These are phyloP conservation scores for Diadophis punctatus DNA, from an alignment of 2,113 vertebrate species.

Conservation along the genomic window DNA sequence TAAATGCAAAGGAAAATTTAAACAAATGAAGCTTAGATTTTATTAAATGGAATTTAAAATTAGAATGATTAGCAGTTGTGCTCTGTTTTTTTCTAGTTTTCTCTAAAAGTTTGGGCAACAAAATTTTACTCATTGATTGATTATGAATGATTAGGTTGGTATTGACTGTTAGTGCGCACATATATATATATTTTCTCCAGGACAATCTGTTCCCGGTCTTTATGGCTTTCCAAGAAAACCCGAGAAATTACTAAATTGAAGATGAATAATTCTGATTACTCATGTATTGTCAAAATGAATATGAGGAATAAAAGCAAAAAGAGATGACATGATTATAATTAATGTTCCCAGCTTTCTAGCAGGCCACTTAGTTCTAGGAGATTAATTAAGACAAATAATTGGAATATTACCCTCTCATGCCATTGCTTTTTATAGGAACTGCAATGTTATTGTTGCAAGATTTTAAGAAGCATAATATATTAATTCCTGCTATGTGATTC, in stretches of 20 bases:
- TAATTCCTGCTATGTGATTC: too few species aligned
- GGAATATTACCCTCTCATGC: background rate
- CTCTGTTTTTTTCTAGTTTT: background rate
- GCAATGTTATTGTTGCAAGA: background rate
- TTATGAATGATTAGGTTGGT: background rate
- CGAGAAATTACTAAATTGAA: background rate
- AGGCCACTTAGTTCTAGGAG: background rate
- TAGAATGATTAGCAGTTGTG: background rate
- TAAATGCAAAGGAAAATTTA: constrained; percentile 25
- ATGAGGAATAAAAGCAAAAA: background rate
- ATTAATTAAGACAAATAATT: background rate
- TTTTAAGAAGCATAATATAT: background rate
- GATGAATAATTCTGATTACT: background rate
- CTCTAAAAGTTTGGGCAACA: background rate
- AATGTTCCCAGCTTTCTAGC: background rate
- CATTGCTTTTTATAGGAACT: background rate
- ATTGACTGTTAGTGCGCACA: background rate
- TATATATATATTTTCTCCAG: background rate
- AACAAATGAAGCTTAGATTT: constrained; percentile 16
- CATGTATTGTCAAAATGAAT: background rate
- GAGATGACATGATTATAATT: background rate
- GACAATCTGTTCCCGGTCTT: background rate
- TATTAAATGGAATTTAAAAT: constrained; percentile 33
- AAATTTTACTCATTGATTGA: background rate
- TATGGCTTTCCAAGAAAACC: background rate